Evolutionary conservation across 2,888 invertebrate species (phyloP), one percentile per base, ranked within the genome.

Genomic region (Saturnia pavonia): DNA sequence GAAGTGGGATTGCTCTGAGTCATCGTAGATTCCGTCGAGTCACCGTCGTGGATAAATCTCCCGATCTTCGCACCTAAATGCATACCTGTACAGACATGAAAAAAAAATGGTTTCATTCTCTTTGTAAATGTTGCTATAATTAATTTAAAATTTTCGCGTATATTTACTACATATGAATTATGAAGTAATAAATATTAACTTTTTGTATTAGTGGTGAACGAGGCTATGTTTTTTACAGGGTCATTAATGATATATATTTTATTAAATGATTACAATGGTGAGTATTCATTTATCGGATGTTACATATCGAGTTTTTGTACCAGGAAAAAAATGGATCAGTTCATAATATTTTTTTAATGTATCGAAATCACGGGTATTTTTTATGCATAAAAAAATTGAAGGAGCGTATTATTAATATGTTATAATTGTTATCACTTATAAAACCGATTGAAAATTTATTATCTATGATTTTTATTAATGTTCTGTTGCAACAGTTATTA

Each of bases 1-100:
- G 98, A 98, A 94, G 97, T 98, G 95, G 98, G 98, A 90, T 96
- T 98, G 88, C 96, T 98, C 90, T 98, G 96, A 91, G 78, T 60
- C 73, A 72, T 72, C 76, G 70, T 70, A 60, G 68, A 66, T 73
- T 34, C 34, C 3, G 72, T 68, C 71, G 72, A 73, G 73, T 72
- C 74, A 60, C 65, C 75, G 73, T 70, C 54, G 25, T 40, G 70
- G 67, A 16, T 43, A 51, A 25, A 22, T 42, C n/a, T 34, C 22
- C 22, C 27, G 7, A 65, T 65, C 70, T 43, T 22, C 70, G 42
- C 51, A 54, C 67, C 70, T 27, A 66, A 54, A 70, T 54, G 19
- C 67, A 66, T 65, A 51, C 40, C 67, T 67, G 54, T 70, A 67
- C 42, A 25, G 42, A 51, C 40, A 67, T 43, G 40, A 67, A 65